Evolutionary conservation across 2,888 invertebrate species (phyloP), one percentile per base, ranked within the genome.

Genomic region (Cerastoderma edule): DNA sequence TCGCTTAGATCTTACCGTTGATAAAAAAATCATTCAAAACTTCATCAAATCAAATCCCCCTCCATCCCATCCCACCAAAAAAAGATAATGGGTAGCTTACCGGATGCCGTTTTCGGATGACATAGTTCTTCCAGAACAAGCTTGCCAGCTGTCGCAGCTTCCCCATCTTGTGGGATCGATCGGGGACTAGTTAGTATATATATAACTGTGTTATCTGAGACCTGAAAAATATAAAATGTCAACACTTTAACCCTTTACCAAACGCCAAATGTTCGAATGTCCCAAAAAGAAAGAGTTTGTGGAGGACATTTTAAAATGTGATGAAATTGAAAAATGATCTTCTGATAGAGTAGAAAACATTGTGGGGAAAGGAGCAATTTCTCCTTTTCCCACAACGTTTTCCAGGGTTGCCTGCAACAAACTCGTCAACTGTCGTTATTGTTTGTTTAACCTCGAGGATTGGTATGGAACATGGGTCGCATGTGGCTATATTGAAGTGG

Each of bases 61-160:
- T n/a, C n/a, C n/a, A n/a, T n/a, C n/a, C n/a, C n/a, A n/a, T n/a
- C n/a, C n/a, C n/a, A n/a, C n/a, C n/a, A n/a, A n/a, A n/a, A n/a
- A n/a, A n/a, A n/a, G n/a, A n/a, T n/a, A n/a, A n/a, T n/a, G n/a
- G n/a, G n/a, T 50, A 8, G 83, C 88, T 85, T 78, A 90, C 90
- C 76, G 89, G 89, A 65, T 87, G 85, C 53, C 89, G 83, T 70
- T 78, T 83, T 30, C 88, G 80, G 13, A 87, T 78, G 22, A 88
- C 72, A 53, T 87, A 60, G 67, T 89, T 88, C 75, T 89, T 89
- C 84, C 86, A 85, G 16, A 90, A 76, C n/a, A 89, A 85, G 54
- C 86, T 82, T 8, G 78, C 69, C n/a, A 88, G 70, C 80, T 90
- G 90, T 44, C 78, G 65, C 33, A 88, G 68, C 8, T 82, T 72